These are phyloP conservation scores for Xiphophorus hellerii DNA, from an alignment of 2,113 vertebrate genomes.

Conservation along the genomic window DNA sequence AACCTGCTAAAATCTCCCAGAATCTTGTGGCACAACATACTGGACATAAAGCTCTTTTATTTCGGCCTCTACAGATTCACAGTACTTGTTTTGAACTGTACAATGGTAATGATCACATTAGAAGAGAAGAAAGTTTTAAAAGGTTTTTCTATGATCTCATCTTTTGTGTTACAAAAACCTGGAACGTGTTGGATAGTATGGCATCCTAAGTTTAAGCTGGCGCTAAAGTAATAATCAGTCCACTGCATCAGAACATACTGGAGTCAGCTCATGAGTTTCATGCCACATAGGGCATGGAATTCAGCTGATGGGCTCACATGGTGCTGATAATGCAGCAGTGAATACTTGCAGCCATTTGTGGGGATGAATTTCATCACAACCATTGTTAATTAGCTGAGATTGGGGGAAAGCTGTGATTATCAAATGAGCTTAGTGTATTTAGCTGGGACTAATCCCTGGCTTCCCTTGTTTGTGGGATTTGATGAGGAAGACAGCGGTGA, in stretches of 20 bases:
- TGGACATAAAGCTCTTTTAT: too few relatives aligned
- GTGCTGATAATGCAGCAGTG: constrained; percentile 34
- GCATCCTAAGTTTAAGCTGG: too few relatives aligned
- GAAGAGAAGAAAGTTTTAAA: too few relatives aligned
- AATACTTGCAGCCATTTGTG: constrained; percentile 51
- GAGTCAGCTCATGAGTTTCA: constrained; percentile 31
- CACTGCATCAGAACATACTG: constrained; percentile 28
- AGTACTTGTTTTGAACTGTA: too few relatives aligned
- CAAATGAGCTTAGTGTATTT: constrained; percentile 69
- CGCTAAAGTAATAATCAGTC: constrained; percentile 8
- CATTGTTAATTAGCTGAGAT: constrained; percentile 68
- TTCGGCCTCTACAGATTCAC: too few relatives aligned
- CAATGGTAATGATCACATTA: too few relatives aligned
- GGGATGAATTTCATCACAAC: constrained; percentile 61
- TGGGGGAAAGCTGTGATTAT: constrained; percentile 63
- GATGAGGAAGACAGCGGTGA: constrained; percentile 61
- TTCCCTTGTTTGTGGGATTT: constrained; percentile 67
- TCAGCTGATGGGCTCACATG: constrained; percentile 29
- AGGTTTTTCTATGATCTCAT: too few relatives aligned
- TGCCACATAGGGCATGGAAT: constrained; percentile 31
- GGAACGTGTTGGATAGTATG: too few relatives aligned
- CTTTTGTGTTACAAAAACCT: too few relatives aligned
- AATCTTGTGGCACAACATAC: too few relatives aligned
- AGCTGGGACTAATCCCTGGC: constrained; percentile 63
- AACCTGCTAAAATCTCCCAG: too few relatives aligned